Evolutionary conservation across 2,888 invertebrate genomes (phyloP).

Genomic region (Lissocephala sabroskyi): DNA sequence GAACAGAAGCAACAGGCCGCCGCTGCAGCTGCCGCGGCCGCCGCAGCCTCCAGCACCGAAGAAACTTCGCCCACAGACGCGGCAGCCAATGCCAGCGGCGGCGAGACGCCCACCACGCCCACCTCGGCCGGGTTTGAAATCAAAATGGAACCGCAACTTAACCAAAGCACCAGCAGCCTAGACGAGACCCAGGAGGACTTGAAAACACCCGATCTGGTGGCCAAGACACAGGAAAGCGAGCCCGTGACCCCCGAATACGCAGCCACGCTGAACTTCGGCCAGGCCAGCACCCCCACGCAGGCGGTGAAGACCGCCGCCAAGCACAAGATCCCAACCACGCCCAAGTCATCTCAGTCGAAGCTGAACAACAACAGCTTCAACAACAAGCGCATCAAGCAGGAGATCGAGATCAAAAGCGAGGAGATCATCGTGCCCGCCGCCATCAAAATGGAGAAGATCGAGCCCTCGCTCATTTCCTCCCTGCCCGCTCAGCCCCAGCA

Average conservation of each 20-base stretch:
- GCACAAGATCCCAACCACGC: neutral
- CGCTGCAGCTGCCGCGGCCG: constrained; percentile 68
- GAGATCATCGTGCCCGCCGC: constrained; percentile 66
- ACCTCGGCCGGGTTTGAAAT: constrained; percentile 63
- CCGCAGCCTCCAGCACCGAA: constrained; percentile 50
- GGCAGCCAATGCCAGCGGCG: constrained; percentile 24
- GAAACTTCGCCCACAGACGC: constrained; percentile 44
- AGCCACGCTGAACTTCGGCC: constrained; percentile 80
- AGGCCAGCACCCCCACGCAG: constrained; percentile 46
- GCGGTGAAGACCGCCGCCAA: neutral
- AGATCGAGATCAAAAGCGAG: constrained; percentile 69
- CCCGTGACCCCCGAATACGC: constrained; percentile 86
- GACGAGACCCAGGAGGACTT: constrained; percentile 51
- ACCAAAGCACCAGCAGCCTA: constrained; percentile 40
- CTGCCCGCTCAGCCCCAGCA: constrained; percentile 20
- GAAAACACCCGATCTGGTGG: constrained; percentile 37
- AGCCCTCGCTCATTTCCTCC: constrained; percentile 27
- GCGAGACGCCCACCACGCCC: constrained; percentile 66
- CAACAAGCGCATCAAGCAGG: constrained; percentile 68
- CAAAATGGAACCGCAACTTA: constrained; percentile 52
- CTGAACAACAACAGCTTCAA: constrained; percentile 50
- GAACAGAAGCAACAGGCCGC: constrained; percentile 73
- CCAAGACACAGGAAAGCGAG: constrained; percentile 65
- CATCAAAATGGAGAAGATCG: constrained; percentile 66
- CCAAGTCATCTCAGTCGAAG: constrained; percentile 28